Evolutionary conservation across 2,797 vertebrate species (phyloP).

Genomic region (Heliangelus exortis): DNA sequence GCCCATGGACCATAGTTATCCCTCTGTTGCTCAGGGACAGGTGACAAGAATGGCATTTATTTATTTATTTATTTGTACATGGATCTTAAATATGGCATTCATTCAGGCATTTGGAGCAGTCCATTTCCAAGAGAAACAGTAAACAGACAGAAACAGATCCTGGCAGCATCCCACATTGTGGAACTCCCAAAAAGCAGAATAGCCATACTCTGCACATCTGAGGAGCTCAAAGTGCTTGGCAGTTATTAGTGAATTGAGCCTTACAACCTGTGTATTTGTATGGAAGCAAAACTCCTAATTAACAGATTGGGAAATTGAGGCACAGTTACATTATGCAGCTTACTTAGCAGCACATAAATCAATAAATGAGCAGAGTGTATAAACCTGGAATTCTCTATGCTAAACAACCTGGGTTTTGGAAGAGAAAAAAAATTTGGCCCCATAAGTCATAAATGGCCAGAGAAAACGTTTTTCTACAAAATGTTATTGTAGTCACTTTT

Average conservation of each 20-base stretch:
- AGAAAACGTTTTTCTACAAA: not conserved
- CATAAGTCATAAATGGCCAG: not conserved
- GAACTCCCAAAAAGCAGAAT: not conserved
- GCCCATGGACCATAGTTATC: not conserved
- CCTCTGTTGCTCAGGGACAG: not conserved
- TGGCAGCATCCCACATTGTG: not conserved
- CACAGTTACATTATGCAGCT: conserved; percentile 2
- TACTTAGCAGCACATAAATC: not conserved
- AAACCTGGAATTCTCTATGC: not conserved
- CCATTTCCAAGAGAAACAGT: not conserved
- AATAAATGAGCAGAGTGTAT: not conserved
- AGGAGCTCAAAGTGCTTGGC: not conserved
- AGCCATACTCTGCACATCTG: not conserved
- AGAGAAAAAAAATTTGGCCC: not conserved
- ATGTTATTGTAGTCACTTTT: not conserved
- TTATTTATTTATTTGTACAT: not conserved
- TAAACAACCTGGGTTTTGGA: not conserved
- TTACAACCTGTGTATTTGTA: not conserved
- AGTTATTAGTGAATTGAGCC: not conserved
- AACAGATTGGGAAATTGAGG: conserved; percentile 20
- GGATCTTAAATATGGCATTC: not conserved
- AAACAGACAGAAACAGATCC: not conserved
- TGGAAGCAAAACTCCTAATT: not conserved
- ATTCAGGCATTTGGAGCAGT: not conserved
- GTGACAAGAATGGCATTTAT: not conserved